phyloP scores from a whole-genome alignment of 2,888 invertebrate species.

The Orgyia antiqua region DNA sequence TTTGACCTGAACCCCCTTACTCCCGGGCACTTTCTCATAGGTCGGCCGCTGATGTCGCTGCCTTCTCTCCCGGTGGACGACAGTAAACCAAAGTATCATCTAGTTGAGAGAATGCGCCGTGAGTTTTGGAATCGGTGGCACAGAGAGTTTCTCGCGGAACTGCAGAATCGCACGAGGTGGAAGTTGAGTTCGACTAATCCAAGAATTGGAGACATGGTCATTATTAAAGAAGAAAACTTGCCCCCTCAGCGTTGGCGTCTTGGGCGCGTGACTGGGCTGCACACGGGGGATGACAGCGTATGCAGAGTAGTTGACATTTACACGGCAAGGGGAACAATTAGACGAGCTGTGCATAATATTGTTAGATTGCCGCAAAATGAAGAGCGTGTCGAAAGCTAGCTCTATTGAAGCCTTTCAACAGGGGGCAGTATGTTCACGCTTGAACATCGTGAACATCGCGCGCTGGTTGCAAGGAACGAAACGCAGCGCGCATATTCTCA shows the following conservation, averaged over 20 bases:
- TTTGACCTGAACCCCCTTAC: neutral
- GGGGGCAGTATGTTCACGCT: no score
- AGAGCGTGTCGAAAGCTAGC: neutral
- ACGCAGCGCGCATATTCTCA: no score
- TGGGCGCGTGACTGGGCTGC: conserved; percentile 1
- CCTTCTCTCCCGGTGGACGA: neutral
- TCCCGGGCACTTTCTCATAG: conserved; percentile 5
- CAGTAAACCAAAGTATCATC: neutral
- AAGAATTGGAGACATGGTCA: neutral
- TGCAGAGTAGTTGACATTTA: conserved; percentile 3
- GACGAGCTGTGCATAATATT: neutral
- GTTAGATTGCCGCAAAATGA: neutral
- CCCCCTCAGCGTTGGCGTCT: no score
- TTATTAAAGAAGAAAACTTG: conserved; percentile 2
- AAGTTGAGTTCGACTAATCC: neutral
- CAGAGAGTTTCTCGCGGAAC: neutral
- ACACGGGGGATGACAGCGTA: neutral
- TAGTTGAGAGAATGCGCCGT: no score
- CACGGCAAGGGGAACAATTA: conserved; percentile 2
- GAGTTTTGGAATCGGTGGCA: no score
- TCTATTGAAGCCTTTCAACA: no score
- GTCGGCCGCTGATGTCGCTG: neutral
- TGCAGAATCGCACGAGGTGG: neutral
- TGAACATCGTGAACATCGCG: no score
- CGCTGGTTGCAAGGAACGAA: no score